Percentiles rank a stretch among this genome's conserved stretches.
Conservation (phyloP, 2,113 vertebrate genomes). For the Leptobrachium leishanense region DNA sequence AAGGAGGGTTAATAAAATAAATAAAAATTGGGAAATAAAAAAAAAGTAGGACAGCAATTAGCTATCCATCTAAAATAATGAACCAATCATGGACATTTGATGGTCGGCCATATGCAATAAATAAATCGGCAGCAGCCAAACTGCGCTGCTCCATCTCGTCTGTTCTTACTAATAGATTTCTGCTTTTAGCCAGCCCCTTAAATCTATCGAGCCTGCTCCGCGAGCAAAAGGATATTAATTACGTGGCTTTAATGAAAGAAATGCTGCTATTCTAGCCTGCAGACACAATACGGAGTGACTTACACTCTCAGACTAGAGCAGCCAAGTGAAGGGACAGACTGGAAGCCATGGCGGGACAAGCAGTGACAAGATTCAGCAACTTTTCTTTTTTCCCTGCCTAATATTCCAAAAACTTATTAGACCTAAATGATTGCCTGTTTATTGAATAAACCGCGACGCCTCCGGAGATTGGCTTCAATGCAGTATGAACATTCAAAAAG, state of each 20-base stretch:
- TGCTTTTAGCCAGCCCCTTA: constrained; percentile 54
- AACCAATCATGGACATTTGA: constrained; percentile 52
- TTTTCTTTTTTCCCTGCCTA: too few relatives aligned
- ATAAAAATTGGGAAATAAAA: constrained; percentile 43
- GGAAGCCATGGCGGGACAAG: neutral
- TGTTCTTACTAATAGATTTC: constrained; percentile 50
- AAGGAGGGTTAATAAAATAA: constrained; percentile 60
- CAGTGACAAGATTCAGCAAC: too few relatives aligned
- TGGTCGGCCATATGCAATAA: constrained; percentile 58
- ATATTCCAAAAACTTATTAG: too few relatives aligned
- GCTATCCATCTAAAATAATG: constrained; percentile 58
- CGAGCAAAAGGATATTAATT: constrained; percentile 57
- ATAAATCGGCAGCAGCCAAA: constrained; percentile 47
- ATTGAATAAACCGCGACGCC: too few relatives aligned
- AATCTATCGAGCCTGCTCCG: constrained; percentile 50
- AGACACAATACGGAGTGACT: constrained; percentile 43
- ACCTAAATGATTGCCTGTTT: too few relatives aligned
- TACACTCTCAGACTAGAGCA: constrained; percentile 30
- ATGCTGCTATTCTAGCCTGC: constrained; percentile 47
- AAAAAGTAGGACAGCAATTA: constrained; percentile 55
- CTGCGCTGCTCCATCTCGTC: constrained; percentile 35
- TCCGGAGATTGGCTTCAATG: too few relatives aligned
- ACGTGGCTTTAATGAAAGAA: constrained; percentile 48
- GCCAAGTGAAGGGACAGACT: constrained; percentile 28
- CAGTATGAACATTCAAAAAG: too few relatives aligned